Percentiles rank a stretch among this genome's conserved stretches.
phyloP scores from a whole-genome alignment of 2,888 invertebrate genomes.

The Acrobasis suavella region DNA sequence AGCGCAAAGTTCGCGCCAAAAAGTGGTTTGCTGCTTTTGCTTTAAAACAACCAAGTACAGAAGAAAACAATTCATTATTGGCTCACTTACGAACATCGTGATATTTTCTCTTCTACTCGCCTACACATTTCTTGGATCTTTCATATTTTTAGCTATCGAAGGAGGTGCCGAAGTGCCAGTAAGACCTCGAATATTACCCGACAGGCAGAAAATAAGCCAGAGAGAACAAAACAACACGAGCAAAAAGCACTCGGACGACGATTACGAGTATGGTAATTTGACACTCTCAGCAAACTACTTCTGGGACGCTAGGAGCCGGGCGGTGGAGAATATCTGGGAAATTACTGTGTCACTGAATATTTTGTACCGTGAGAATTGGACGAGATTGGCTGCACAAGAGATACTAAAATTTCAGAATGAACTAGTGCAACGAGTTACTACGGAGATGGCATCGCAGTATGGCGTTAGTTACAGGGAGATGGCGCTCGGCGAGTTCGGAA shows the following conservation, averaged over 20 bases:
- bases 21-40: conserved; percentile 80
- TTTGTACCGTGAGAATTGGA: conserved; percentile 95
- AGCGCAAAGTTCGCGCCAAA: conserved; percentile 74
- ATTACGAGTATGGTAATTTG: conserved; percentile 66
- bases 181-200: conserved; percentile 73
- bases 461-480: conserved; percentile 78
- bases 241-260: conserved; percentile 67
- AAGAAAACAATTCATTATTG: conserved; percentile 85
- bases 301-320: conserved; percentile 78
- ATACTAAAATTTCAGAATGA: conserved; percentile 92
- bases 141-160: conserved; percentile 93
- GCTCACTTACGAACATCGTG: conserved; percentile 90
- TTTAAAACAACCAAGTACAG: conserved; percentile 80
- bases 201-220: conserved; percentile 75
- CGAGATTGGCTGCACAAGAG: conserved; percentile 89
- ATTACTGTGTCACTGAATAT: conserved; percentile 94
- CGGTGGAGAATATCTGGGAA: conserved; percentile 95
- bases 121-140: conserved; percentile 89
- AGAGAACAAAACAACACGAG: conserved; percentile 70
- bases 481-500: conserved; percentile 74
- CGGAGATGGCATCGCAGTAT: conserved; percentile 87
- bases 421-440: conserved; percentile 89
- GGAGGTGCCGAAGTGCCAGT: conserved; percentile 84
- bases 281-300: conserved; percentile 75
- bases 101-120: conserved; percentile 91